Conservation (phyloP, 2,797 vertebrate species). For the Thripadectes ignobilis region DNA sequence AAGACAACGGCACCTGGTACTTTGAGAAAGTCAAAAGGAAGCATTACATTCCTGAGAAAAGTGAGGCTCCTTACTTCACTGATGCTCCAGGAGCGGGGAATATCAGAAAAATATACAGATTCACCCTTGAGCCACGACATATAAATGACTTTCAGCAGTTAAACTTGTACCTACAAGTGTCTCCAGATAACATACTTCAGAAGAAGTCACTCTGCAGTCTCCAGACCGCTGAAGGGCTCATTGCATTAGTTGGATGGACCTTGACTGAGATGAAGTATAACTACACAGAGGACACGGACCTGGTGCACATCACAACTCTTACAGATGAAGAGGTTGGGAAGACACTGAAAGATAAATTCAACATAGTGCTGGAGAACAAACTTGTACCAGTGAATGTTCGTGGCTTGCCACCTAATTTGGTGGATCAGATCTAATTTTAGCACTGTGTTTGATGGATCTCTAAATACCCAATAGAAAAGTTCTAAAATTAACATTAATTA, state of each 20-base stretch:
- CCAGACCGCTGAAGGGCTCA: constrained; percentile 80
- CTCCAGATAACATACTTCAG: constrained; percentile 75
- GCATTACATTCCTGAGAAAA: constrained; percentile 68
- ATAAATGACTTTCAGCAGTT: constrained; percentile 74
- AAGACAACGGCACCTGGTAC: constrained; percentile 77
- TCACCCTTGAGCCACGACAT: constrained; percentile 75
- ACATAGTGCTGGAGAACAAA: constrained; percentile 77
- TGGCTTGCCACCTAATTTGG: constrained; percentile 58
- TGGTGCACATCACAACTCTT: constrained; percentile 78
- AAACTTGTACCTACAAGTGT: constrained; percentile 72
- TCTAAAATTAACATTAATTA: background rate
- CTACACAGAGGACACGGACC: constrained; percentile 77
- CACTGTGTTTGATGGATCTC: background rate
- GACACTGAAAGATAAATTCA: constrained; percentile 81
- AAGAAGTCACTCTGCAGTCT: constrained; percentile 86
- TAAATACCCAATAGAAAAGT: background rate
- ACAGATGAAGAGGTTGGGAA: constrained; percentile 79
- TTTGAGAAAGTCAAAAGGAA: constrained; percentile 83
- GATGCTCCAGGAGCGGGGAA: constrained; percentile 57
- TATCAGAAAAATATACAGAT: constrained; percentile 74
- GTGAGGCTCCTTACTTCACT: constrained; percentile 52
- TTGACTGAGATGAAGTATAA: constrained; percentile 80
- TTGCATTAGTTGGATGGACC: constrained; percentile 82
- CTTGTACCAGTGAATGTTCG: constrained; percentile 65
- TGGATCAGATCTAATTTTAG: background rate